These are phyloP conservation scores for Cyanoliseus patagonus DNA, from an alignment of 2,113 vertebrate species.

Conservation along the genomic window DNA sequence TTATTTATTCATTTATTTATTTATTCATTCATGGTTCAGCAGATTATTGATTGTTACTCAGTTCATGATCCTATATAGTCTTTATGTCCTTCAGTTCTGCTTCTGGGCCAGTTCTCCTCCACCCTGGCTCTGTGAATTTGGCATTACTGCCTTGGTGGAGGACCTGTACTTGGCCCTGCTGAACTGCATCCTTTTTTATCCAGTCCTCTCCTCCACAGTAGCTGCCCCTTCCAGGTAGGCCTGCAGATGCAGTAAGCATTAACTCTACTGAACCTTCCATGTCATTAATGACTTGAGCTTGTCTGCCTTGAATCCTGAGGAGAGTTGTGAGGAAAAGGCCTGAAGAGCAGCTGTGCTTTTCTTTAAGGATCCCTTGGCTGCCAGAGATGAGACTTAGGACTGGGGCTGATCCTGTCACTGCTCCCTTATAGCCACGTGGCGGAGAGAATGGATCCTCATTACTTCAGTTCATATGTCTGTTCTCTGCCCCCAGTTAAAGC, in stretches of 20 bases:
- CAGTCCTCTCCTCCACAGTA: background rate
- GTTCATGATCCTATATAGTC: background rate
- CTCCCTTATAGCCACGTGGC: background rate
- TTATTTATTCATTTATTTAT: background rate
- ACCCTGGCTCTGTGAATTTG: background rate
- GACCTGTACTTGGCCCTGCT: background rate
- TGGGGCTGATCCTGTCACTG: background rate
- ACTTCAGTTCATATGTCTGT: background rate
- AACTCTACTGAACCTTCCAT: background rate
- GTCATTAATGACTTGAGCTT: background rate
- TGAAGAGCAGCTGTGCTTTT: background rate
- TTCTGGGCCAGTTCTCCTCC: background rate
- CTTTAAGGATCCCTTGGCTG: background rate
- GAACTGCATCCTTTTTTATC: background rate
- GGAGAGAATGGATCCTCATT: background rate
- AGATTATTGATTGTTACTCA: constrained; percentile 18
- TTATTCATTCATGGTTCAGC: background rate
- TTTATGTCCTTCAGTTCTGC: background rate
- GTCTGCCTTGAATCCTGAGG: background rate
- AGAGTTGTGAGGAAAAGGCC: background rate
- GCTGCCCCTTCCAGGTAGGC: background rate
- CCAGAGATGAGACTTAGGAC: background rate
- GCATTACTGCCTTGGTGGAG: background rate
- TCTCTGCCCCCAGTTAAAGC: background rate
- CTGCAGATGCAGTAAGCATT: background rate